These are phyloP conservation scores for Cossypha polioptera DNA, from an alignment of 2,797 vertebrate genomes.

Conservation along the genomic window DNA sequence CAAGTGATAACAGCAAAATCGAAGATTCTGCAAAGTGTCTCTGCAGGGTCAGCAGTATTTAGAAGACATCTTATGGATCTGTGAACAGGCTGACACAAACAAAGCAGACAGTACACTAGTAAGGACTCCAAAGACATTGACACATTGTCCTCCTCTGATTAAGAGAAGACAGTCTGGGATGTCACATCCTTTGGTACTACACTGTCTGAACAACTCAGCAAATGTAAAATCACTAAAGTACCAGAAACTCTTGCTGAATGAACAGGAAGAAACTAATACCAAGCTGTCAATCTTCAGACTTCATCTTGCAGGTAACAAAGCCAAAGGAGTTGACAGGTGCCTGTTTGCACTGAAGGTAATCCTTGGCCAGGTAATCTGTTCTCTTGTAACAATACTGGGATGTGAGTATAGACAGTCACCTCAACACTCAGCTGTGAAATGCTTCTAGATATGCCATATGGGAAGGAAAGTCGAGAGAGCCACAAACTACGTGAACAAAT, in stretches of 20 bases:
- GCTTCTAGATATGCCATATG: neutral
- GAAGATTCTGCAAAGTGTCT: neutral
- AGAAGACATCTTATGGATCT: neutral
- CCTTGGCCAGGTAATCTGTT: neutral
- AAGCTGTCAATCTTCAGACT: neutral
- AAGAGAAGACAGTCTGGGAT: neutral
- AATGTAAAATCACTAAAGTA: neutral
- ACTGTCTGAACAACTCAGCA: neutral
- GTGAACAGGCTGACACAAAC: neutral
- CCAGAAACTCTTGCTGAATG: neutral
- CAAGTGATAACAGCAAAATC: neutral
- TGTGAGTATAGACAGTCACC: neutral
- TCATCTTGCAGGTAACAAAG: neutral
- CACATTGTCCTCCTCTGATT: neutral
- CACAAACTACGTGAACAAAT: conserved; percentile 22
- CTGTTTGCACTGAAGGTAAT: neutral
- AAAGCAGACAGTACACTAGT: neutral
- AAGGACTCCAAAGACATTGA: neutral
- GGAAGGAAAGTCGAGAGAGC: neutral
- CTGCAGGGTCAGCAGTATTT: neutral
- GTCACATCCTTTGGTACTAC: neutral
- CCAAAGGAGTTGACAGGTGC: neutral
- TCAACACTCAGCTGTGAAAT: neutral
- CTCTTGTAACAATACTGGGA: neutral
- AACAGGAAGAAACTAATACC: neutral